phyloP scores from a whole-genome alignment of 2,888 invertebrate genomes.

The Drosophila aldrichi region DNA sequence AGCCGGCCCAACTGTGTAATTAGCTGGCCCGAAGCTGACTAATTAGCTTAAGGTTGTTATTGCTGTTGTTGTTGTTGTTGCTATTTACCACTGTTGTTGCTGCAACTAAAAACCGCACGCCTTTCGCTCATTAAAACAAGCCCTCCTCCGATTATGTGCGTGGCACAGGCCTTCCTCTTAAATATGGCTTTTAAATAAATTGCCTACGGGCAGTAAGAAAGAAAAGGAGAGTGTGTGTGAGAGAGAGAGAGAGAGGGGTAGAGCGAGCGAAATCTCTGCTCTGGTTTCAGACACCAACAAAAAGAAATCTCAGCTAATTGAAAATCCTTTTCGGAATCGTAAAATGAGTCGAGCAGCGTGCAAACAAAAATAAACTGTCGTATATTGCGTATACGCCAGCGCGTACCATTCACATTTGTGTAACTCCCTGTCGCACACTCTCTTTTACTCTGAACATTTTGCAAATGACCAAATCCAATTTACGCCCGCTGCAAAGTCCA shows the following conservation, averaged over 20 bases:
- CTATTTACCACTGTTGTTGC: neutral
- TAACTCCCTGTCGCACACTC: neutral
- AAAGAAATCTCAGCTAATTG: constrained; percentile 58
- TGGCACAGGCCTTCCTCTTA: constrained; percentile 35
- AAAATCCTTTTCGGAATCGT: constrained; percentile 69
- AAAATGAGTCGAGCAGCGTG: constrained; percentile 49
- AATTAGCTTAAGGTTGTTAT: constrained; percentile 67
- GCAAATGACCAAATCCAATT: constrained; percentile 74
- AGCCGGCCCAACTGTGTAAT: constrained; percentile 53
- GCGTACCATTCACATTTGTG: constrained; percentile 25
- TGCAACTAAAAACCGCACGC: constrained; percentile 39
- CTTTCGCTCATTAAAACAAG: constrained; percentile 41
- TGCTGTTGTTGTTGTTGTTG: constrained; percentile 16
- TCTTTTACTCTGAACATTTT: constrained; percentile 22
- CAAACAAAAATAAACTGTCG: constrained; percentile 62
- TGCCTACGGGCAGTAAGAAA: constrained; percentile 18
- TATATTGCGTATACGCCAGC: constrained; percentile 41
- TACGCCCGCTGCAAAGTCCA: constrained; percentile 63
- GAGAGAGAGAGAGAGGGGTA: neutral
- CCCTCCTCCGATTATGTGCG: constrained; percentile 15
- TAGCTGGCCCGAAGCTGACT: constrained; percentile 68
- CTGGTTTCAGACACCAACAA: neutral
- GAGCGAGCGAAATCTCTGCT: neutral
- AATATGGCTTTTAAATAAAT: constrained; percentile 61
- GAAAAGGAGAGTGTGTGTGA: neutral